phyloP scores from a whole-genome alignment of 35 echinoderm and acorn worm genomes.

The Lytechinus variegatus region DNA sequence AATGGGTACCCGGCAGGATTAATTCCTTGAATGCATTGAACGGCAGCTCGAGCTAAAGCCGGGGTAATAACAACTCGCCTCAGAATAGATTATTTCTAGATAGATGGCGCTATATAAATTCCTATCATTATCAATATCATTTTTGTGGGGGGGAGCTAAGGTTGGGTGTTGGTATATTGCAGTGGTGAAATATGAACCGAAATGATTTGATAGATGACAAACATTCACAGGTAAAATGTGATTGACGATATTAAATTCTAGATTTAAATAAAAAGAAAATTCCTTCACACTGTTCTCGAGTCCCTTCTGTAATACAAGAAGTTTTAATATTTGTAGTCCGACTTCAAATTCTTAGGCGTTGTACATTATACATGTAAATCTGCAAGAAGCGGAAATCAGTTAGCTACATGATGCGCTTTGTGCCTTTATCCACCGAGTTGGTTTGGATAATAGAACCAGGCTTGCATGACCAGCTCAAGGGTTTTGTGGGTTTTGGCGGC shows the following conservation, averaged over 20 bases:
- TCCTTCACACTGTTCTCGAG: not conserved
- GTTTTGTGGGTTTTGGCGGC: constrained; percentile 8
- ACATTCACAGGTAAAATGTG: not conserved
- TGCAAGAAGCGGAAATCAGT: not conserved
- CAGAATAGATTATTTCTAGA: no score
- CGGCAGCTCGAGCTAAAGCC: no score
- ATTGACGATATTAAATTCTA: not conserved
- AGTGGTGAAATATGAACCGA: not conserved
- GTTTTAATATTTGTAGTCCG: no score
- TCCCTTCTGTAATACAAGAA: not conserved
- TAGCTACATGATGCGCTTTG: not conserved
- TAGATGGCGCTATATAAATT: no score
- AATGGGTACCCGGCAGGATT: no score
- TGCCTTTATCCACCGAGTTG: not conserved
- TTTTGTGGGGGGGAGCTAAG: no score
- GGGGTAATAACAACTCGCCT: no score
- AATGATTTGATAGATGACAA: not conserved
- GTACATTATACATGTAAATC: no score
- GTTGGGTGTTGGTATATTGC: not conserved
- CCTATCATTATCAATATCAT: not conserved
- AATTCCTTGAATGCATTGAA: no score
- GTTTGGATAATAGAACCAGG: not conserved
- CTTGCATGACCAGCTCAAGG: not conserved
- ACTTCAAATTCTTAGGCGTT: no score
- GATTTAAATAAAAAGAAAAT: not conserved